Conservation (phyloP, 2,888 invertebrate species). For the Protodeltote pygarga region DNA sequence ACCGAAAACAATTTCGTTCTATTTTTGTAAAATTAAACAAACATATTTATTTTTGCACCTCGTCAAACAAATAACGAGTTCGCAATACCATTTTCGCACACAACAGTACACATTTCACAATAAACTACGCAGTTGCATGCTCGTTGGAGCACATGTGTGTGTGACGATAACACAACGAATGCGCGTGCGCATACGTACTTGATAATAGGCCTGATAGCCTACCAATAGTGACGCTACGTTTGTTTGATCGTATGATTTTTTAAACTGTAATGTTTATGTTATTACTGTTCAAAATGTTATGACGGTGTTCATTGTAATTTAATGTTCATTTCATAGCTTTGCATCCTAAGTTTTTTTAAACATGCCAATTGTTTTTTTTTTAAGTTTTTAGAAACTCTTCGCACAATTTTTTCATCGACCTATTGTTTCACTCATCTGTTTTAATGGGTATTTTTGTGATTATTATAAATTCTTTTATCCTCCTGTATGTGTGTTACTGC, state of each 20-base stretch:
- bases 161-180: constrained; percentile 57
- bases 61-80: constrained; percentile 37
- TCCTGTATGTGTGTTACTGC: too few relatives aligned
- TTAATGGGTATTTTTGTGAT: too few relatives aligned
- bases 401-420: too few relatives aligned
- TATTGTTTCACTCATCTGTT: too few relatives aligned
- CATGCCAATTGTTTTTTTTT: neutral
- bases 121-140: constrained; percentile 78
- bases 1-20: too few relatives aligned
- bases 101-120: constrained; percentile 62
- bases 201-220: constrained; percentile 61
- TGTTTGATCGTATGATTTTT: constrained; percentile 24
- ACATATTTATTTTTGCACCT: constrained; percentile 31
- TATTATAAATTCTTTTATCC: too few relatives aligned
- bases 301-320: too few relatives aligned
- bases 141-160: constrained; percentile 56
- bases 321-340: too few relatives aligned
- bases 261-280: too few relatives aligned
- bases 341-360: neutral
- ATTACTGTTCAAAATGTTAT: too few relatives aligned
- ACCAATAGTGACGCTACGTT: constrained; percentile 39
- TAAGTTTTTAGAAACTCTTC: too few relatives aligned
- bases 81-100: constrained; percentile 52
- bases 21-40: constrained; percentile 7
- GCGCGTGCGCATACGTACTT: constrained; percentile 60